Evolutionary conservation across 30 jellyfish, hydroid and myxozoan genomes (phyloP).

Genomic region (Calvadosia cruxmelitensis): DNA sequence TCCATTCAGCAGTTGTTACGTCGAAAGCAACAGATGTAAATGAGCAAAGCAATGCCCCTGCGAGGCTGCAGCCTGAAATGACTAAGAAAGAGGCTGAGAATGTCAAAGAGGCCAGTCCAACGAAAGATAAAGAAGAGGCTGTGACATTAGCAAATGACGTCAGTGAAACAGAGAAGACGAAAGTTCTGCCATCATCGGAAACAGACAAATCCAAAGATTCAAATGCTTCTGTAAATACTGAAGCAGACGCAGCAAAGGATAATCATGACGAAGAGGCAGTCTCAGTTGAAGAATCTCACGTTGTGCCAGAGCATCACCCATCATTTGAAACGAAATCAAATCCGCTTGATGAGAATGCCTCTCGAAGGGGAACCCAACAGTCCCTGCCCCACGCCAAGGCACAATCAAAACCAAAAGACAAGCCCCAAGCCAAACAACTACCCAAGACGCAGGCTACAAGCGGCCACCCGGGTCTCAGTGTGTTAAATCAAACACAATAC

Average conservation of each 20-base stretch:
- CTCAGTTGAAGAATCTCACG: not conserved
- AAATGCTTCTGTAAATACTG: no score
- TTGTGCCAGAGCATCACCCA: not conserved
- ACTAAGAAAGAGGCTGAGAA: not conserved
- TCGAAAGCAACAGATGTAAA: constrained; percentile 8
- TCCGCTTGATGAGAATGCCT: not conserved
- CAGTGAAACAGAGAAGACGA: no score
- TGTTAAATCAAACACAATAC: not conserved
- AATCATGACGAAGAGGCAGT: not conserved
- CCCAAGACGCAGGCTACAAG: no score
- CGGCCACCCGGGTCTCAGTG: not conserved
- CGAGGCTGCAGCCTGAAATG: not conserved
- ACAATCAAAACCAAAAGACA: not conserved
- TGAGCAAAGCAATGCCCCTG: not conserved
- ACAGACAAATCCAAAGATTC: no score
- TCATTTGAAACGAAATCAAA: not conserved
- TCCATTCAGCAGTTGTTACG: constrained; percentile 3
- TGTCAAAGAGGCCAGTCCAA: constrained; percentile 9
- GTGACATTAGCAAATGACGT: no score
- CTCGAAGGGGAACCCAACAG: not conserved
- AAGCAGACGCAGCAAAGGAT: not conserved
- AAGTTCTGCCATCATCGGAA: no score
- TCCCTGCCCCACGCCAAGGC: not conserved
- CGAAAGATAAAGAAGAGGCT: not conserved
- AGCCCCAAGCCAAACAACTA: not conserved